Evolutionary conservation across 2,797 vertebrate genomes (phyloP).

Genomic region (Peromyscus melanophrys): DNA sequence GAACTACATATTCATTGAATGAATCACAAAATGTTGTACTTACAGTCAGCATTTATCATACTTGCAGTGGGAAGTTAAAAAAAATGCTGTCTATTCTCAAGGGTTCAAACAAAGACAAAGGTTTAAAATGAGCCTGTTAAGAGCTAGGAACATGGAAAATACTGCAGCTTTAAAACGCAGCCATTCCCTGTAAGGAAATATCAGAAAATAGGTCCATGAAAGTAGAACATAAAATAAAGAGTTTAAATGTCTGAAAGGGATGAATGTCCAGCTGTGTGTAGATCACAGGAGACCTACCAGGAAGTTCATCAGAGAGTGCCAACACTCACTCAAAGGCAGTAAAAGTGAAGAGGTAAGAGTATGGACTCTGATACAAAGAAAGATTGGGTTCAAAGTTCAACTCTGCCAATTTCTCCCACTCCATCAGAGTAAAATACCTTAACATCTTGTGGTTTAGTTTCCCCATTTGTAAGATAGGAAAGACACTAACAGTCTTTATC

Average conservation of each 20-base stretch:
- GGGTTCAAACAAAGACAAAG: neutral
- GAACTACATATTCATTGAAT: neutral
- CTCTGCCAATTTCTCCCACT: conserved; percentile 18
- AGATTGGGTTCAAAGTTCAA: conserved; percentile 37
- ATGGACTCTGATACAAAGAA: neutral
- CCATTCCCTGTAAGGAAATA: conserved; percentile 39
- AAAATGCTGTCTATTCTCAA: neutral
- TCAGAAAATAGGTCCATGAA: conserved; percentile 44
- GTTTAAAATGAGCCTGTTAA: neutral
- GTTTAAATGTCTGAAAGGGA: neutral
- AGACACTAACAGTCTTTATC: neutral
- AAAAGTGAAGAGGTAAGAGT: neutral
- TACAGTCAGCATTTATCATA: neutral
- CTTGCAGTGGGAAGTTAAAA: conserved; percentile 16
- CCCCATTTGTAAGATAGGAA: neutral
- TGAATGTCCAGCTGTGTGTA: neutral
- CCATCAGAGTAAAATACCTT: neutral
- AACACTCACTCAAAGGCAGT: neutral
- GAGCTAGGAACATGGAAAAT: conserved; percentile 29
- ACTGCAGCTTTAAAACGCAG: conserved; percentile 2
- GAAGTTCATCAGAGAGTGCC: conserved; percentile 43
- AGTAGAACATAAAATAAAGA: conserved; percentile 62
- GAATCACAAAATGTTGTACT: neutral
- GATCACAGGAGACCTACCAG: neutral
- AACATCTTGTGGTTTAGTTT: neutral